Evolutionary conservation across 2,797 vertebrate genomes (phyloP), one percentile per base, ranked within the genome.

Genomic region (Lutjanus argentimaculatus): DNA sequence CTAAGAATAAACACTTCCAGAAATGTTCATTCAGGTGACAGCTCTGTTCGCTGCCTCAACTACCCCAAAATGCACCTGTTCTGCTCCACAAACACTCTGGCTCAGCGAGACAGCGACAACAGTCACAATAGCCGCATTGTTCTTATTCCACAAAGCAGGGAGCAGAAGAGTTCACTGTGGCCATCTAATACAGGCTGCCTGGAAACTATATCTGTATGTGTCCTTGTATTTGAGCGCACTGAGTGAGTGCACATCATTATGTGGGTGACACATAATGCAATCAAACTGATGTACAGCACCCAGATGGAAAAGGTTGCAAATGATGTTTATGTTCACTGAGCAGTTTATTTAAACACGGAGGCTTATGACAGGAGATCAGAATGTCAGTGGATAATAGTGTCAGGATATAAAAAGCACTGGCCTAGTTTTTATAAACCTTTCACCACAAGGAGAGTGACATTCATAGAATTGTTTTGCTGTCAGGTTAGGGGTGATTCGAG

Each of bases 61-160:
- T 30, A 9, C 21, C 55, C 30, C 66, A 72, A 53, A 72, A 77
- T 72, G 30, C 72, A 72, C 75, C 82, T 84, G 67, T 75, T 76
- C 56, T 75, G 49, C 67, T 67, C 52, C 40, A 65, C 45, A 46
- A 22, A 74, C 80, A 67, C 67, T 71, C 79, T 75, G 67, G 78
- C 69, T 79, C 80, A 65, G 75, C 53, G 63, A 81, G 74, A 81
- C 75, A 52, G 83, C 70, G 63, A 80, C 79, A 12, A 21, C 3
- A 12, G 77, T n/a, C 78, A 93, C 91, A 89, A 91, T 68, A 77
- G 67, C 55, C 2, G 10, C 72, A 87, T 83, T 93, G 89, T 93
- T 83, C 73, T 70, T 40, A 3, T 40, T 36, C 17, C 62, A 77
- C 46, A 66, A 80, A 75, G 63, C 71, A 67, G 64, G 43, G 86